Percentiles rank a stretch among this genome's conserved stretches.
Evolutionary conservation across 2,113 vertebrate genomes (phyloP).

Genomic region (Notothenia coriiceps): DNA sequence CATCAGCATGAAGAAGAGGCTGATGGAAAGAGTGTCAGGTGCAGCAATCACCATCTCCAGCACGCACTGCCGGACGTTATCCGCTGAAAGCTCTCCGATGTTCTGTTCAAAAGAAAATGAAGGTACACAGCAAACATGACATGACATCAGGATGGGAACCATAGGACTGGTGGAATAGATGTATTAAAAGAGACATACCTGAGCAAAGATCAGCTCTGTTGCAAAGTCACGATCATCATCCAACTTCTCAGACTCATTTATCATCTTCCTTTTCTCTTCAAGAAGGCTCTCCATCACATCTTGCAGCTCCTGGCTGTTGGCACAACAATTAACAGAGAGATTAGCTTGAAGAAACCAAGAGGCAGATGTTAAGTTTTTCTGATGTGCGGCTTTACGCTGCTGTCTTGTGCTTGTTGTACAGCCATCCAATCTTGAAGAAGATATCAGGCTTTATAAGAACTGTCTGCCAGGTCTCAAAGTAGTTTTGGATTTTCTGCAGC

Average conservation of each 20-base stretch:
- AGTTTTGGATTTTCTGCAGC: slow-evolving; percentile 91
- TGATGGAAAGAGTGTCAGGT: slow-evolving; percentile 95
- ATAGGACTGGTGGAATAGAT: neutral
- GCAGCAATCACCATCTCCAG: slow-evolving; percentile 96
- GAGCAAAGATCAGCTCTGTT: slow-evolving; percentile 94
- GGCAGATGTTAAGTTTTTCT: neutral
- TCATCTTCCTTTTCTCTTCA: slow-evolving; percentile 87
- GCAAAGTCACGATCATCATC: slow-evolving; percentile 93
- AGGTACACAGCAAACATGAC: neutral
- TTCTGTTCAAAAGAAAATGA: slow-evolving; percentile 79
- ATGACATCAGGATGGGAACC: too few species aligned
- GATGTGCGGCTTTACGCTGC: slow-evolving; percentile 86
- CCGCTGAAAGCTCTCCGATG: slow-evolving; percentile 90
- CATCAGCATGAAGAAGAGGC: slow-evolving; percentile 94
- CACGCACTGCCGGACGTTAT: slow-evolving; percentile 94
- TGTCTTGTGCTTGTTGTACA: slow-evolving; percentile 90
- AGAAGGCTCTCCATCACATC: slow-evolving; percentile 88
- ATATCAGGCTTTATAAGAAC: slow-evolving; percentile 94
- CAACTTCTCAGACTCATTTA: slow-evolving; percentile 89
- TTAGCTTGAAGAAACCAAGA: neutral
- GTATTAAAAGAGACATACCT: slow-evolving; percentile 81
- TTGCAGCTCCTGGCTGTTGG: slow-evolving; percentile 90
- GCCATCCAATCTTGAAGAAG: slow-evolving; percentile 93
- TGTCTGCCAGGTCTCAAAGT: slow-evolving; percentile 95
- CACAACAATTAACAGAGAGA: slow-evolving; percentile 29